Evolutionary conservation across 92 coral and sea anemone species (phyloP).

Genomic region (Parazoanthus atlanticus): DNA sequence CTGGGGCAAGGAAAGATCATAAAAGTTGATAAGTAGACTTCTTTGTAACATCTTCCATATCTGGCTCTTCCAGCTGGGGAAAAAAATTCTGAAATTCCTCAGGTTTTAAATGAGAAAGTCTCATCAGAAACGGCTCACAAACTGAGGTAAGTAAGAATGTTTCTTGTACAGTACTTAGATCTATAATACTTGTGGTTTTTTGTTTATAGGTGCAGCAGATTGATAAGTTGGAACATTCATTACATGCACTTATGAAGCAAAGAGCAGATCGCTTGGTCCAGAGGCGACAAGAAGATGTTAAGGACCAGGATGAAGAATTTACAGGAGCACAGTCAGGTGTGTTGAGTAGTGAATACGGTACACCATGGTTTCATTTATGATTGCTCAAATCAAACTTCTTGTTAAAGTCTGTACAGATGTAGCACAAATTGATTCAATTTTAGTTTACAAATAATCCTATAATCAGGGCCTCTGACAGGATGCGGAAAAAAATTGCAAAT

Average conservation of each 20-base stretch:
- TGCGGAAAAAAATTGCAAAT: too few relatives aligned
- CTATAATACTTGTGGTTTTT: slow-evolving; percentile 17
- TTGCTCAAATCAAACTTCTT: too few relatives aligned
- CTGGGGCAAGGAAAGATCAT: too few relatives aligned
- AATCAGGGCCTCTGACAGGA: too few relatives aligned
- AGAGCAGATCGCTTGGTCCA: slow-evolving; percentile 86
- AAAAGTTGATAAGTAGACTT: too few relatives aligned
- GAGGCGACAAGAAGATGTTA: slow-evolving; percentile 93
- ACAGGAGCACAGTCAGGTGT: slow-evolving; percentile 87
- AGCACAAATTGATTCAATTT: too few relatives aligned
- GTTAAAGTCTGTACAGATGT: too few relatives aligned
- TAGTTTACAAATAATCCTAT: too few relatives aligned
- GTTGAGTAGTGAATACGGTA: neutral
- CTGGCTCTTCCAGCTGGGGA: too few relatives aligned
- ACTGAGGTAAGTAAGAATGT: slow-evolving; percentile 9
- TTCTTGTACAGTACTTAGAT: neutral
- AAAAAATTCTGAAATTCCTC: neutral
- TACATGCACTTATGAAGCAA: slow-evolving; percentile 79
- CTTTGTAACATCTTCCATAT: too few relatives aligned
- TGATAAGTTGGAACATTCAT: slow-evolving; percentile 77
- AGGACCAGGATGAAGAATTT: slow-evolving; percentile 92
- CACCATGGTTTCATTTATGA: too few relatives aligned
- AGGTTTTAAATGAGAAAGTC: neutral
- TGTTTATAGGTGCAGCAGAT: slow-evolving; percentile 74
- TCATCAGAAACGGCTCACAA: neutral